Evolutionary conservation across 1,140 invertebrate species (phyloP).

Genomic region (Brachionus angularis): DNA sequence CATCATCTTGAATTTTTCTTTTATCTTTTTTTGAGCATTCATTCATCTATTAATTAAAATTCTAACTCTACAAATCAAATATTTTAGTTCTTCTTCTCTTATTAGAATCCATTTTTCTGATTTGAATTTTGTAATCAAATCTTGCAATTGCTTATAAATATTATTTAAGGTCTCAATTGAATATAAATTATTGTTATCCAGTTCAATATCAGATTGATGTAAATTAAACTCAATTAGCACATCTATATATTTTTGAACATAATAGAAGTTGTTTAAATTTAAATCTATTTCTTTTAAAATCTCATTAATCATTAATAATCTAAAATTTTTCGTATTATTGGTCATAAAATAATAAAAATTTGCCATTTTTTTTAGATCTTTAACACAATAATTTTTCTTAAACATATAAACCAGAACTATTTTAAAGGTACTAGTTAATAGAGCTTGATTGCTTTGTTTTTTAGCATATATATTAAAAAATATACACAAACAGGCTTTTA

Average conservation of each 20-base stretch:
- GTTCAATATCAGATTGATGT: not conserved
- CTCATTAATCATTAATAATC: conserved; percentile 13
- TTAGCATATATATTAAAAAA: not conserved
- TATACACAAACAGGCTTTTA: conserved; percentile 1
- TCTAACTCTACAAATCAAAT: not conserved
- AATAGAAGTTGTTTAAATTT: not conserved
- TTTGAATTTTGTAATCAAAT: conserved; percentile 8
- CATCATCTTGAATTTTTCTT: not conserved
- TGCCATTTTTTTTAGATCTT: not conserved
- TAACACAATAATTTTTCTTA: conserved; percentile 10
- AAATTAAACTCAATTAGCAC: not conserved
- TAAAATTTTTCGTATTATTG: not conserved
- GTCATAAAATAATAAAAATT: conserved; percentile 21
- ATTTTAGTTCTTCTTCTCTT: not conserved
- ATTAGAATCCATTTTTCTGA: conserved; percentile 7
- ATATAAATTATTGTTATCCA: not conserved
- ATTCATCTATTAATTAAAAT: not conserved
- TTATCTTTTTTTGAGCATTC: not conserved
- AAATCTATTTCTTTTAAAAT: conserved; percentile 5
- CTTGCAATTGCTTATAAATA: not conserved
- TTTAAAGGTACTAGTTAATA: not conserved
- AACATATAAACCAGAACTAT: conserved; percentile 12
- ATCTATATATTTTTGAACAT: conserved; percentile 9
- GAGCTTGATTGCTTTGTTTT: not conserved
- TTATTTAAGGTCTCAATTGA: not conserved